Base-by-base conservation (phyloP, 1,140 invertebrate genomes). In the Nymphalis io region DNA sequence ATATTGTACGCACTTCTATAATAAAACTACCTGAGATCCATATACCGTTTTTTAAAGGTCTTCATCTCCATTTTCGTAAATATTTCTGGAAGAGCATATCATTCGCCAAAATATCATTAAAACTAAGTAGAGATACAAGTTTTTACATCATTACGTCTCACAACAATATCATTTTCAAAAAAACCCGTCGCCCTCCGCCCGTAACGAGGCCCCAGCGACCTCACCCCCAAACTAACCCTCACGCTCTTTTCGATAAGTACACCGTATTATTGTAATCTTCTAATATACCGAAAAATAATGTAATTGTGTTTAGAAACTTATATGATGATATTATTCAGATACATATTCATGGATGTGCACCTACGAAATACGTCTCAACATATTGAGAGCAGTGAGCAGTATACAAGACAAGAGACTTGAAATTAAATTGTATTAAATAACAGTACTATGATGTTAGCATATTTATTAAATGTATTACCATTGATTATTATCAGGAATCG, bases 81-180 rank as follows among this genome's bases (percentile, higher is more conserved):
- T 5, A 27, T 11, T 55, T 6, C 23, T 55, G 21, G 23, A 27
- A 33, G 51, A 55, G 16, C 16, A 13, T 11, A 51, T 59, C n/a
- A 16, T 39, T 33, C 46, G 18, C 63, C 38, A 23, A 57, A 64
- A 64, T 64, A 64, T 64, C 38, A 64, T 57, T 57, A 64, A 64
- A 64, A 57, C 62, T 55, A 57, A 63, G 4, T 33, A 33, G 51
- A 18, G 44, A 33, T 44, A 39, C 60, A 70, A 70, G 61, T 78
- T 70, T 72, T 78, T 79, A 77, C 81, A 74, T 80, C 78, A 78
- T 80, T 82, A 82, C 76, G 65, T 69, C 60, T 64, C 69, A 79
- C 81, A 84, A 84, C 80, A 81, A 82, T 84, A 84, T 84, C 82
- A 75, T 79, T 84, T 84, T 82, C 82, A 81, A 81, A 82, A n/a